These are phyloP conservation scores for Saxidomus purpurata DNA, from an alignment of 1,140 invertebrate genomes.

Conservation along the genomic window DNA sequence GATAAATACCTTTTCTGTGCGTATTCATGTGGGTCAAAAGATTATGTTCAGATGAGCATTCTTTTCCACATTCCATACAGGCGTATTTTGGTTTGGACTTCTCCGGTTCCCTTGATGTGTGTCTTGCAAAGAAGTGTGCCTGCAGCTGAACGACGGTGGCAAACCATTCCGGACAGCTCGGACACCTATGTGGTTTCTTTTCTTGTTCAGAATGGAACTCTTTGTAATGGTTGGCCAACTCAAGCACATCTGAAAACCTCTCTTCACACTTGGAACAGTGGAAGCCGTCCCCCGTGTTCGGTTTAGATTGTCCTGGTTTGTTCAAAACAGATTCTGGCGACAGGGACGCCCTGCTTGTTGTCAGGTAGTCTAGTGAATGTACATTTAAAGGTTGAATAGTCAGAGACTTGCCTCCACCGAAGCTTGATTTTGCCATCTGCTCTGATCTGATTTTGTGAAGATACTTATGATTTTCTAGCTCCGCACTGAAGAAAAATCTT, in stretches of 20 bases:
- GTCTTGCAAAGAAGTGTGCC: slow-evolving; percentile 83
- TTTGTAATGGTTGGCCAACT: slow-evolving; percentile 78
- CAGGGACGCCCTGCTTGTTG: not conserved
- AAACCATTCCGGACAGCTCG: slow-evolving; percentile 81
- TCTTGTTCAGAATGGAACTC: slow-evolving; percentile 76
- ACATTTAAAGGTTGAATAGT: slow-evolving; percentile 30
- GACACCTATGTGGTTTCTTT: slow-evolving; percentile 78
- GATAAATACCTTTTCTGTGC: slow-evolving; percentile 81
- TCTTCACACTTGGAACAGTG: slow-evolving; percentile 80
- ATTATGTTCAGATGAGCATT: slow-evolving; percentile 83
- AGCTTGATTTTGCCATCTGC: not conserved
- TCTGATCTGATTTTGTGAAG: slow-evolving; percentile 85
- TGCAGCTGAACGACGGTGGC: slow-evolving; percentile 76
- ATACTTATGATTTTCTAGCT: slow-evolving; percentile 94
- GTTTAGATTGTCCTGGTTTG: slow-evolving; percentile 26
- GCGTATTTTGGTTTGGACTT: slow-evolving; percentile 72
- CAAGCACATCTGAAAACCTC: slow-evolving; percentile 74
- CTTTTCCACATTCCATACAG: slow-evolving; percentile 84
- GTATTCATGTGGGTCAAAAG: slow-evolving; percentile 85
- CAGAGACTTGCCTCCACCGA: not conserved
- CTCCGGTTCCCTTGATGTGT: slow-evolving; percentile 73
- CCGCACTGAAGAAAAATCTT: slow-evolving; percentile 96
- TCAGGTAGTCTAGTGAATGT: not conserved
- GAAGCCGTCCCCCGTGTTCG: slow-evolving; percentile 51
- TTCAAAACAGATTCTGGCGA: not conserved